Evolutionary conservation across 2,113 vertebrate species (phyloP).

Genomic region (Manacus vitellinus): DNA sequence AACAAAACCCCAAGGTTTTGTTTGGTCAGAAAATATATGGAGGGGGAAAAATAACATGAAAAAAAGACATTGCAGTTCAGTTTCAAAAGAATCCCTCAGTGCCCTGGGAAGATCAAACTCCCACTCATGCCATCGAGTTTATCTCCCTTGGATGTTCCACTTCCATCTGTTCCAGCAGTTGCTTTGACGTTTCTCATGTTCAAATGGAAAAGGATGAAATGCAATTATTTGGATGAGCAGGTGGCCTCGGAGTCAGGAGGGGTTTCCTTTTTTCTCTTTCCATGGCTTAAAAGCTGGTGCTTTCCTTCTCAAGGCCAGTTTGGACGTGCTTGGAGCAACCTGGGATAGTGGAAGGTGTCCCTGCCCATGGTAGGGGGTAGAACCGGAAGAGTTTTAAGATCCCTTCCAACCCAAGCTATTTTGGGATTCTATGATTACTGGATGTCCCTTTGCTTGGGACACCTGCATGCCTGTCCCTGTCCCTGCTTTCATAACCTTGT

Average conservation of each 20-base stretch:
- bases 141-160: not conserved
- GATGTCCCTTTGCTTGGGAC: not conserved
- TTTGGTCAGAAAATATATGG: not conserved
- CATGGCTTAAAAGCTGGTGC: not conserved
- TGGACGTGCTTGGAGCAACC: not conserved
- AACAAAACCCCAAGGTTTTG: not conserved
- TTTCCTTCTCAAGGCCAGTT: not conserved
- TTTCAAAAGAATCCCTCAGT: not conserved
- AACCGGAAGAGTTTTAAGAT: not conserved
- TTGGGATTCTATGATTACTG: not conserved
- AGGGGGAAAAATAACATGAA: not conserved
- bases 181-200: not conserved
- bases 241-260: not conserved
- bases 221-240: not conserved
- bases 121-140: rapidly evolving
- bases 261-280: not conserved
- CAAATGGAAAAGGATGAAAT: not conserved
- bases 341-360: not conserved
- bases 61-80: not conserved
- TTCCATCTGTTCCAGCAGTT: not conserved
- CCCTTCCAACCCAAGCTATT: not conserved
- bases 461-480: not conserved
- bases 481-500: not conserved
- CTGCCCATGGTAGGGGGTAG: not conserved
- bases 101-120: not conserved